These are phyloP conservation scores for Naja naja DNA, from an alignment of 2,113 vertebrate species.

Conservation along the genomic window DNA sequence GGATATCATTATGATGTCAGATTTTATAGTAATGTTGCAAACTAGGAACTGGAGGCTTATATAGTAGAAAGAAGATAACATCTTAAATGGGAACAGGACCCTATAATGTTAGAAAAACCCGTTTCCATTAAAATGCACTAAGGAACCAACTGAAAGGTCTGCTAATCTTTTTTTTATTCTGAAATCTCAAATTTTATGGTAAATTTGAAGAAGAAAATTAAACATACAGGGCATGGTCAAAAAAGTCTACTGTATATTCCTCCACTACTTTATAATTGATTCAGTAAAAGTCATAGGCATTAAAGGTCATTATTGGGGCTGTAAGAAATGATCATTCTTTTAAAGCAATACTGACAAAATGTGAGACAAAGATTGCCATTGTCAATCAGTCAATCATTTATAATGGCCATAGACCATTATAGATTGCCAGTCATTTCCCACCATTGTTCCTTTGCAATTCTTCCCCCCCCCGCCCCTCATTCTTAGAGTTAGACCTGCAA, in stretches of 20 bases:
- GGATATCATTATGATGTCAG: neutral
- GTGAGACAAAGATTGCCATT: neutral
- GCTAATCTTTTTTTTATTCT: neutral
- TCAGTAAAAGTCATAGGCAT: neutral
- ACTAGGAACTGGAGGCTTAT: neutral
- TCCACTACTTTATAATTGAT: neutral
- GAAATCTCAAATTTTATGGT: slow-evolving; percentile 2
- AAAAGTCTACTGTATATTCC: neutral
- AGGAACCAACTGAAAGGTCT: neutral
- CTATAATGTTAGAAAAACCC: neutral
- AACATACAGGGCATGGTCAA: neutral
- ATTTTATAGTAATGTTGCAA: neutral
- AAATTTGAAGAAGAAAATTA: neutral
- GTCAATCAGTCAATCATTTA: neutral
- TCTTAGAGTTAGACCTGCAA: neutral
- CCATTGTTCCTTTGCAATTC: neutral
- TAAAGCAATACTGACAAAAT: neutral
- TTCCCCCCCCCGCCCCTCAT: neutral
- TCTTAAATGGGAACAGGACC: slow-evolving; percentile 24
- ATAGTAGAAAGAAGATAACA: neutral
- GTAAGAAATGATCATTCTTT: neutral
- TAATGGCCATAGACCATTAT: neutral
- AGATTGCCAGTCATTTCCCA: neutral
- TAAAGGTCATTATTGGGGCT: neutral
- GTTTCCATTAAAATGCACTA: slow-evolving; percentile 1